Base-by-base conservation (phyloP, 2,888 invertebrate genomes). In the Limnephilus rhombicus region DNA sequence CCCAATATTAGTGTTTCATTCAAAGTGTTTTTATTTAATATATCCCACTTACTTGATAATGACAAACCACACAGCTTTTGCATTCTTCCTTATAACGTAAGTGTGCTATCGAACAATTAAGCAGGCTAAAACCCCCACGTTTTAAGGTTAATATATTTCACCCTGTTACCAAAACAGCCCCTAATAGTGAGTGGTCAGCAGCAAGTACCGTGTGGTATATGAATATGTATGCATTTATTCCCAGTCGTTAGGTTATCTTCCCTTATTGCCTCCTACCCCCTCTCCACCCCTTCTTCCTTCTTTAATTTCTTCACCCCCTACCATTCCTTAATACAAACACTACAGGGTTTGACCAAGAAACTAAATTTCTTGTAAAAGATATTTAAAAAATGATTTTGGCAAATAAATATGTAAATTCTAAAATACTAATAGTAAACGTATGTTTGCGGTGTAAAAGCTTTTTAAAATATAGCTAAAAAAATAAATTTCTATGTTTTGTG, bases 151-250 rank as follows among this genome's bases (percentile, higher is more conserved):
- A 68, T 68, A 68, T 68, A 68, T 68, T 68, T 68, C 68, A 68
- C 68, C 68, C 68, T 68, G 24, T 68, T 68, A 68, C 24, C 83
- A 37, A 83, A 41, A 41, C 83, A 83, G 2, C 83, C 83, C 37
- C 83, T 34, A 34, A 41, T 34, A 83, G 83, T 83, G 83, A 37
- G 37, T 83, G 68, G 68, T 68, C 68, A 68, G 83, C 24, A 5
- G 86, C 29, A 7, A 85, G 85, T 85, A 37, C 41, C 29, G 41
- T 13, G 86, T 86, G 86, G 82, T 49, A 89, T 91, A 89, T 87
- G 87, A 83, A 92, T 92, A 91, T 86, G 91, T 87, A 87, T 91
- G 91, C 91, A 86, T 92, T 80, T 41, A 92, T 93, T 93, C 86
- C 91, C 49, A 85, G 92, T 91, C 92, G 87, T 92, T 90, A 88